Base-by-base conservation (phyloP, 2,888 invertebrate species). In the Yponomeuta plumbellus region DNA sequence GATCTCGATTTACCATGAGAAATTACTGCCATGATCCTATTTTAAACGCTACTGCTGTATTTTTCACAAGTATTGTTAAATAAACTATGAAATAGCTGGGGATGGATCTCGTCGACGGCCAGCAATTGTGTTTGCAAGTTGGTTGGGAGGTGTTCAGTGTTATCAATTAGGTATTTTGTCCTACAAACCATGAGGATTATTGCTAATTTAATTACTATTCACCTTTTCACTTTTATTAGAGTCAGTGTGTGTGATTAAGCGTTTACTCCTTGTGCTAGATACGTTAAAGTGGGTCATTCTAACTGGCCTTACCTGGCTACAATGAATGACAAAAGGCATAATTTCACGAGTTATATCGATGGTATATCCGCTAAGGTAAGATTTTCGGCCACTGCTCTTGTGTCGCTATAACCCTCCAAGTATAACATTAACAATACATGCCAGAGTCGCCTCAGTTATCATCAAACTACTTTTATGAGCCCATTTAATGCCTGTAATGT, bases 281-380 rank as follows among this genome's bases (percentile, higher is more conserved):
- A 73, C 75, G 70, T 17, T 71, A 76, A 85, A 86, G 80, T 86
- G 83, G 84, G 84, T 84, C 85, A 85, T 72, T 77, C 70, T 70
- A 78, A 44, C 66, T 22, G 20, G 23, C 61, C 52, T 56, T 57
- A 65, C 20, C 26, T 61, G 57, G 20, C 67, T 63, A 91, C 82
- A 85, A 92, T 92, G 92, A 91, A 91, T 80, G 92, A 92, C 74
- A 91, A 89, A 82, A 91, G 89, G 79, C 88, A 90, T 73, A 92
- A 91, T 80, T 93, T 93, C 80, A 92, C 88, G 80, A 92, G 92
- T 78, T 93, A 92, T 83, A 87, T 93, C 76, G 88, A 88, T 17
- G 44, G 5, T 75, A 86, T 86, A 72, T 81, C 86, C 69, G 80
- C 86, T 67, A 76, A 83, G 84, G 90, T 90, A 78, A 83, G 68